Base-by-base conservation (phyloP, 2,888 invertebrate genomes). In the Agrochola litura region DNA sequence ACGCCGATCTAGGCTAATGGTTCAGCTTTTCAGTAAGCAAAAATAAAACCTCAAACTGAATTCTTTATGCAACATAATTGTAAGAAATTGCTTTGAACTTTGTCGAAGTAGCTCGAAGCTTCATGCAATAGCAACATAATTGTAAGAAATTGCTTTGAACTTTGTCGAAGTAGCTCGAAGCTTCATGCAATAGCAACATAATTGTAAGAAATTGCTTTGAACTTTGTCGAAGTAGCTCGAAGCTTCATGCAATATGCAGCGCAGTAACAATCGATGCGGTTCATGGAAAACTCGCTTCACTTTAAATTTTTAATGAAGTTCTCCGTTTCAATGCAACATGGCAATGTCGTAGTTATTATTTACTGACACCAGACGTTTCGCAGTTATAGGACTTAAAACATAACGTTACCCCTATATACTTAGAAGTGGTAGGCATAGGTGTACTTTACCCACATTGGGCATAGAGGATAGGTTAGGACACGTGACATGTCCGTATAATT, bases 251-350 rank as follows among this genome's bases (percentile, higher is more conserved):
- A 37, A 37, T 63, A 63, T 52, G 43, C 43, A 56, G 37, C 46
- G 54, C 37, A 52, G 61, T 49, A 78, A 37, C 22, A 46, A 54
- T 68, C 46, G 22, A 68, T 67, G 25, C n/a, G 5, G 46, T n/a
- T 69, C 46, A n/a, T 63, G 79, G 54, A 37, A 78, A 63, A 77
- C 43, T 54, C 25, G 22, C 56, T 58, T 65, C 14, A 14, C 30
- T 30, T 77, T 30, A 16, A 14, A 58, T 30, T 58, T 77, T 52
- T 77, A 66, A 66, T 77, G 16, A 60, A 43, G n/a, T n/a, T 30
- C 10, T 25, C 37, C 6, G 41, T 52, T 76, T 9, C 46, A 19
- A 14, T 41, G 46, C 37, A 46, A 37, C 12, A 16, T 16, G 37
- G 25, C 49, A 25, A 41, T 58, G 54, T 16, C 22, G 58, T 12